Evolutionary conservation across 2,888 invertebrate species (phyloP), one percentile per base, ranked within the genome.

Genomic region (Habrosyne pyritoides): DNA sequence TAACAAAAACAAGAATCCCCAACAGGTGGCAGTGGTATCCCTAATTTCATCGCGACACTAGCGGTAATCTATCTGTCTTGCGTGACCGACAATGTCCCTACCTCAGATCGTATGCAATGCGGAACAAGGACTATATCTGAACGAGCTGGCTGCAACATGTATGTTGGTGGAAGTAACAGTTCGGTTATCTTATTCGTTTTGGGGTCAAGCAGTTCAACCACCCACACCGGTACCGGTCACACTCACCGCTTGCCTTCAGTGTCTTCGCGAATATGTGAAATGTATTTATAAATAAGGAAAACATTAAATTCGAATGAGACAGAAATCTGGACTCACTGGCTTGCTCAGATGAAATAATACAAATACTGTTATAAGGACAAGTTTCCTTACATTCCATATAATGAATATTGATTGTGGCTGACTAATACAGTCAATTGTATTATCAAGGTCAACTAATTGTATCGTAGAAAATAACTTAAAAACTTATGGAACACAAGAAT

Each of bases 161-260:
- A 54, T 54, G 59, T 55, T 59, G 55, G 56, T 58, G 66, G n/a
- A 64, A 59, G 73, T 75, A 75, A 76, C 67, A 68, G 59, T 54
- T 52, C 69, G 61, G 60, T 83, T 80, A 77, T 81, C 79, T 78
- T 66, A 73, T 79, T 75, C 52, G 67, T 71, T 75, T 77, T 78
- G 71, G 71, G 81, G 81, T 76, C 77, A 75, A 42, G 63, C 66
- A 66, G 69, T 72, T 66, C 69, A 74, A 60, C 59, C 62, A 53
- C 59, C 59, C 56, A 61, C 60, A 53, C 53, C 42, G 42, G 42
- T 18, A 18, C 42, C 42, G 2, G 42, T 24, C 24, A 5, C 14
- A 18, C 8, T n/a, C n/a, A 3, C 36, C 8, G 42, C 2, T 42
- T 42, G 42, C 42, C 42, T 42, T 36, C 10, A 6, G 36, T 36